Evolutionary conservation across 2,797 vertebrate species (phyloP).

Genomic region (Clarias platycephalus): DNA sequence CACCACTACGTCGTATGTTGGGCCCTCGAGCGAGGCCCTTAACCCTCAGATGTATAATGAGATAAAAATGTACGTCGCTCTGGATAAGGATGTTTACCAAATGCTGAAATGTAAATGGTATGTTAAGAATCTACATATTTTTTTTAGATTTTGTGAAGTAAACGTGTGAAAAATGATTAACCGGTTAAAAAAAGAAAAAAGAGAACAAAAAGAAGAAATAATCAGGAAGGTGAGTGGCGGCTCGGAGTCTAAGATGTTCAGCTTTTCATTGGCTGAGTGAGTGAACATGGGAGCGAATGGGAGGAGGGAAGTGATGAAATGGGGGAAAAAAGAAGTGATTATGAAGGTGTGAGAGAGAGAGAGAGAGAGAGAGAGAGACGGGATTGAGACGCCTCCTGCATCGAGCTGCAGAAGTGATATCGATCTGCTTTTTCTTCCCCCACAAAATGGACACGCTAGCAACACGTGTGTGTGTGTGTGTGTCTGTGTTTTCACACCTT

Average conservation of each 20-base stretch:
- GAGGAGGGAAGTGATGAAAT: conserved; percentile 9
- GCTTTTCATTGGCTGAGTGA: not conserved
- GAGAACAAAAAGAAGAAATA: not conserved
- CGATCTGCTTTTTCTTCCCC: not conserved
- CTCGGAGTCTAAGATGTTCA: not conserved
- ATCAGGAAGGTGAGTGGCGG: not conserved
- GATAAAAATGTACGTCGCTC: no score
- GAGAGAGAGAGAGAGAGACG: not conserved
- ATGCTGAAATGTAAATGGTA: not conserved
- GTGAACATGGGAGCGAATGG: not conserved
- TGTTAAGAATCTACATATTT: not conserved
- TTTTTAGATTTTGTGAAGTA: not conserved
- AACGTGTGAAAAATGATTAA: not conserved
- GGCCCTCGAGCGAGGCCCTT: no score
- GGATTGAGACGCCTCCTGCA: not conserved
- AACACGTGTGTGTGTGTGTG: not conserved
- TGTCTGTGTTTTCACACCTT: conserved; percentile 20
- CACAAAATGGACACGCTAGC: conserved; percentile 13
- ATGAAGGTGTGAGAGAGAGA: not conserved
- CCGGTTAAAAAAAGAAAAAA: not conserved
- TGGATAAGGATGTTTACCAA: no score
- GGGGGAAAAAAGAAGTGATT: not conserved
- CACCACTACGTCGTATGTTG: no score
- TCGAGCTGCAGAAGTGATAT: conserved; percentile 20
- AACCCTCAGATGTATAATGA: no score